Percentiles rank a stretch among this genome's conserved stretches.
Conservation (phyloP, 2,888 invertebrate genomes). For the Rhopalosiphum nymphaeae region DNA sequence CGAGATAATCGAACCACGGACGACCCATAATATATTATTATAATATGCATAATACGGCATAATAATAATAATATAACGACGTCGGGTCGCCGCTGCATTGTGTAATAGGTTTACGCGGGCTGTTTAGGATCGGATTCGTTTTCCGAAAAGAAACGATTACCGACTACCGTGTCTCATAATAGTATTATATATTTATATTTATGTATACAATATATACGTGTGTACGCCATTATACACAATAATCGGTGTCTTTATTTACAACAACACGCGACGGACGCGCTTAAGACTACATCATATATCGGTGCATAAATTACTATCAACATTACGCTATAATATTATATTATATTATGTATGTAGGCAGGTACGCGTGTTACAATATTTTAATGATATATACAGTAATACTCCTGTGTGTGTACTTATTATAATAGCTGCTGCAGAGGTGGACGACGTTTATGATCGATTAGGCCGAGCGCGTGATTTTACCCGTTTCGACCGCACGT, state of each 20-base stretch:
- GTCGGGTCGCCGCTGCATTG: background rate
- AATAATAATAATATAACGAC: background rate
- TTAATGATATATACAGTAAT: background rate
- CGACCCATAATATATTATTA: background rate
- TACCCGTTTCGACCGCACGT: slow-evolving; percentile 32
- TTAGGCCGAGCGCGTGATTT: slow-evolving; percentile 8
- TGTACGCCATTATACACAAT: background rate
- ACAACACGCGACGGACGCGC: slow-evolving; percentile 6
- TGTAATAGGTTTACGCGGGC: background rate
- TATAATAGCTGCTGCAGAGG: background rate
- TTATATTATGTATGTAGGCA: background rate
- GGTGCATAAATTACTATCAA: slow-evolving; percentile 1
- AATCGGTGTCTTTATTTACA: background rate
- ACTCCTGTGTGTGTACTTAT: background rate
- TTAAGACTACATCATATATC: background rate
- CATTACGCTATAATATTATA: background rate
- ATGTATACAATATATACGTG: background rate
- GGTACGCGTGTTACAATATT: background rate
- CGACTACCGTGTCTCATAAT: background rate
- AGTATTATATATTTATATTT: background rate
- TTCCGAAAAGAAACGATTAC: background rate
- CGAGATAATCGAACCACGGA: background rate
- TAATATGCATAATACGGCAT: background rate
- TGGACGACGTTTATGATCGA: slow-evolving; percentile 50
- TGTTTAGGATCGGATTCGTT: background rate